Base-by-base conservation (phyloP, 2,797 vertebrate genomes). In the Caiman crocodilus region DNA sequence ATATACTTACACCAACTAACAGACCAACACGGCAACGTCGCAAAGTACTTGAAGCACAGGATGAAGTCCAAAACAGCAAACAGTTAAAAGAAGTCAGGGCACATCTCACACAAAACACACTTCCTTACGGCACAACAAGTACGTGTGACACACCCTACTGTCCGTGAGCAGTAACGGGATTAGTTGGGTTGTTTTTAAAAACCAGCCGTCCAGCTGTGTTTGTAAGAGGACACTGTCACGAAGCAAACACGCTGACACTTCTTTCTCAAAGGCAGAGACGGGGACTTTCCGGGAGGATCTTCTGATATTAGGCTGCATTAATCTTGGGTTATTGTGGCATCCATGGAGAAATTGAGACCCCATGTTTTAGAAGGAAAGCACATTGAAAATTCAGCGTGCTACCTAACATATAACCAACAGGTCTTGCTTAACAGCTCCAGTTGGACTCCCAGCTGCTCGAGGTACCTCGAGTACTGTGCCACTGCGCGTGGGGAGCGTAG, bases 391-490 rank as follows among this genome's bases (percentile, higher is more conserved):
- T 61, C 88, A n/a, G 9, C 1, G 5, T 25, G 77, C 56, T 14
- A 10, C 76, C 7, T 1, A 5, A 7, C 76, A 11, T 50, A 50
- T 50, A 50, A 10, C 10, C 42, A 50, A 50, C 9, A 7, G 42
- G 50, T 32, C 78, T 15, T 1, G 60, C 67, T 20, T 61, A 79
- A 79, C 42, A 6, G 67, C 32, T 14, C 81, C 91, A 0, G 5
- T 3, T 3, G 6, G 42, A 60, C 32, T 50, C 76, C 3, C 60
- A 35, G 3, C 75, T 1, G 42, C 67, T 23, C 55, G 4, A 2
- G 61, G 79, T 10, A 2, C 1, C 6, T 1, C 4, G 1, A 56
- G 63, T 16, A 0, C 28, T 4, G 1, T 12, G 4, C 50, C 84
- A 4, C 14, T 28, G 64, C 59, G 2, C 0, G 79, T 1, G 5